Evolutionary conservation across 2,113 vertebrate species (phyloP).

Genomic region (Neodon shergylaensis): DNA sequence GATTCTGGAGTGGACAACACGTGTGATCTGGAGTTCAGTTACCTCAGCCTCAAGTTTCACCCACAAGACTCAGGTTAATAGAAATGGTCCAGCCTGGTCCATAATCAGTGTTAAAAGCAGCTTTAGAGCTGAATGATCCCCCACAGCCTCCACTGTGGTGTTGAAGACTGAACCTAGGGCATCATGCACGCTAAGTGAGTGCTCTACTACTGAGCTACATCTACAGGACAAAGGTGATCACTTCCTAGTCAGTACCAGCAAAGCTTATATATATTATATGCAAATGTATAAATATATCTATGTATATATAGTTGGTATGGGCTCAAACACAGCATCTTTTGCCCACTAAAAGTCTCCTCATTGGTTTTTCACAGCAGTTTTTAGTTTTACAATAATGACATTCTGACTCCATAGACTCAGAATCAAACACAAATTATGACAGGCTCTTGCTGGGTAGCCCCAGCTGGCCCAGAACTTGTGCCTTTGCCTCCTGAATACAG

Average conservation of each 20-base stretch:
- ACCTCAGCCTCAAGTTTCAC: neutral
- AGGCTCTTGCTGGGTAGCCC: neutral
- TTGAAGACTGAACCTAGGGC: neutral
- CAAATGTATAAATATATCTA: neutral
- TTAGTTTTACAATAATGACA: neutral
- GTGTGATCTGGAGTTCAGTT: neutral
- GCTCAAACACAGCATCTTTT: neutral
- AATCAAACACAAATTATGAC: rapidly evolving
- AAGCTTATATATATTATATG: neutral
- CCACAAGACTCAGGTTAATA: neutral
- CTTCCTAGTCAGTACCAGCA: neutral
- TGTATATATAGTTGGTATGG: neutral
- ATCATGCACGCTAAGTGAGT: neutral
- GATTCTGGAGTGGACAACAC: neutral
- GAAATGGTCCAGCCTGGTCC: neutral
- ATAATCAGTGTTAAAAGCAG: neutral
- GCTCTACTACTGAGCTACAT: neutral
- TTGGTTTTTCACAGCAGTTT: neutral
- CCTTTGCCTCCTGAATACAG: neutral
- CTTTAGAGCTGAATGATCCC: too few relatives aligned
- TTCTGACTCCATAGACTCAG: neutral
- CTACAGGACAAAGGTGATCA: neutral
- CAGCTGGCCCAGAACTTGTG: neutral
- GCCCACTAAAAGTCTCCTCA: neutral
- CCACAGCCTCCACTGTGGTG: neutral